Evolutionary conservation across 2,888 invertebrate species (phyloP).

Genomic region (Criorhina ranunculi): DNA sequence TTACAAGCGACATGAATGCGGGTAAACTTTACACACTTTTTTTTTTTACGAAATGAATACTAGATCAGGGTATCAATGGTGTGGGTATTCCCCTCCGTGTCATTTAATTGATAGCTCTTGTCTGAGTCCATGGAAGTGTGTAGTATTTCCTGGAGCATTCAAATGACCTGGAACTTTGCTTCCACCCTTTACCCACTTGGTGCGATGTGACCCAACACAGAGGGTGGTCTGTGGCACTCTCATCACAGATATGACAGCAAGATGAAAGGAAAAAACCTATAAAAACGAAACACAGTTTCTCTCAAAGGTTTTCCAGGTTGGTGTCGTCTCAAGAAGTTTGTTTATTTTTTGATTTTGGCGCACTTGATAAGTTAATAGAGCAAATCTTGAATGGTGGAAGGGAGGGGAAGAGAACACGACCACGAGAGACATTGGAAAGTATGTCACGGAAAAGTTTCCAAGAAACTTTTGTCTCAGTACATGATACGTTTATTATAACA

Average conservation of each 20-base stretch:
- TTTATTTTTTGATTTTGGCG: conserved; percentile 58
- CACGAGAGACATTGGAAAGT: background rate
- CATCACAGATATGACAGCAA: conserved; percentile 25
- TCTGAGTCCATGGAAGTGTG: conserved; percentile 35
- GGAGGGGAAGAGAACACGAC: background rate
- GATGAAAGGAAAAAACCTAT: background rate
- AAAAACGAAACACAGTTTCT: conserved; percentile 2
- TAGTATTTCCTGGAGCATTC: conserved; percentile 61
- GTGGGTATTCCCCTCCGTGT: conserved; percentile 47
- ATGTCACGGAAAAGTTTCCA: background rate
- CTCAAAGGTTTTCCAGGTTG: conserved; percentile 63
- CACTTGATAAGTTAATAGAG: conserved; percentile 54
- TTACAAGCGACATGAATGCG: conserved; percentile 66
- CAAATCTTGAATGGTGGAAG: background rate
- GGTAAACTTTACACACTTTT: conserved; percentile 26
- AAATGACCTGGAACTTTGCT: conserved; percentile 56
- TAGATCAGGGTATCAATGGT: conserved; percentile 51
- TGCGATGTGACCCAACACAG: conserved; percentile 24
- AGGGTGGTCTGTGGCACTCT: conserved; percentile 8
- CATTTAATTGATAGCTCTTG: conserved; percentile 61
- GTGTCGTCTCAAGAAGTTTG: conserved; percentile 65
- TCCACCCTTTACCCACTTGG: conserved; percentile 51
- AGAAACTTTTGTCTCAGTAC: background rate
- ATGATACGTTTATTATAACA: background rate
- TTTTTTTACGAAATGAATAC: conserved; percentile 52